Conservation (phyloP, 2,888 invertebrate species). For the Tribolium freemani region DNA sequence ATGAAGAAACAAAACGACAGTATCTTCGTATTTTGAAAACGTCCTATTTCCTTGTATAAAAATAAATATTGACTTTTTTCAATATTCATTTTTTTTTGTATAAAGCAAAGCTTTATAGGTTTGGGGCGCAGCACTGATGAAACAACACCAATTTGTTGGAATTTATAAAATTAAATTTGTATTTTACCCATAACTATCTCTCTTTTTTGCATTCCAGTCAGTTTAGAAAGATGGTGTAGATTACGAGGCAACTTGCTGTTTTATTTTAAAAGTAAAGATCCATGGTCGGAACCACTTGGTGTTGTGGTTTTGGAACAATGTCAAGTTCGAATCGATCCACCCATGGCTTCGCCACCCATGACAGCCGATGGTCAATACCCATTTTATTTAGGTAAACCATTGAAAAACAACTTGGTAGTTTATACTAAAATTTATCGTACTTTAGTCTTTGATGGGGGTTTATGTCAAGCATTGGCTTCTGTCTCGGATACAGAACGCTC, state of each 20-base stretch:
- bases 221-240: conserved; percentile 89
- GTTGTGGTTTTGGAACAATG: conserved; percentile 92
- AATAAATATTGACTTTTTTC: no score
- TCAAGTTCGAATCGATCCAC: conserved; percentile 78
- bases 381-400: conserved; percentile 81
- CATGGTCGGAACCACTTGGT: conserved; percentile 89
- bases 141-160: no score
- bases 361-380: conserved; percentile 83
- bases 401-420: neutral
- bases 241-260: conserved; percentile 93
- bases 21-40: no score
- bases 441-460: conserved; percentile 86
- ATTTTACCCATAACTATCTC: neutral
- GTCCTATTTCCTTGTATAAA: no score
- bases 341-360: conserved; percentile 71
- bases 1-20: no score
- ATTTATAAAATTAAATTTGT: no score
- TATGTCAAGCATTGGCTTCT: conserved; percentile 85
- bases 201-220: conserved; percentile 72
- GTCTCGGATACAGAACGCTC: conserved; percentile 85
- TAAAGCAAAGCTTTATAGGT: no score
- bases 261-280: conserved; percentile 91
- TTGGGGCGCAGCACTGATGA: no score
- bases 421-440: neutral
- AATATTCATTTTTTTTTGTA: no score